These are phyloP conservation scores for Crenichthys baileyi DNA, from an alignment of 2,797 vertebrate genomes.

Conservation along the genomic window DNA sequence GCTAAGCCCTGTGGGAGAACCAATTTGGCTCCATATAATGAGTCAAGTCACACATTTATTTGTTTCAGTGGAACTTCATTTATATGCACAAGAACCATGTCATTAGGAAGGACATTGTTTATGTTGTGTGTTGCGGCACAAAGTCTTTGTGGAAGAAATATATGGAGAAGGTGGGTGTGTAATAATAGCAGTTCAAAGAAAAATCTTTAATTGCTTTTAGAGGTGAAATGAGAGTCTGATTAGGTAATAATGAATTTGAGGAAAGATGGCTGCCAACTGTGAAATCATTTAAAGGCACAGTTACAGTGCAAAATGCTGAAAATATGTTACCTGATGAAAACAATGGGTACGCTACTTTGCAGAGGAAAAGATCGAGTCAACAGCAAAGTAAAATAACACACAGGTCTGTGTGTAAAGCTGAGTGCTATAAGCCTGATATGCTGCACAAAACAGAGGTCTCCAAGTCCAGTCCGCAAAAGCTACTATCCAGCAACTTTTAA, in stretches of 20 bases:
- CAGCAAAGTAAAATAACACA: too few species aligned
- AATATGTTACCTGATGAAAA: neutral
- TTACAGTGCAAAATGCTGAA: too few species aligned
- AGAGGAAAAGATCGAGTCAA: neutral
- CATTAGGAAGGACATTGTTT: constrained; percentile 29
- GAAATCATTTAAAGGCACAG: constrained; percentile 10
- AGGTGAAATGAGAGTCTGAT: constrained; percentile 27
- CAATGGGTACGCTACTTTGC: neutral
- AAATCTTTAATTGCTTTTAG: constrained; percentile 34
- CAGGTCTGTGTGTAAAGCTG: too few species aligned
- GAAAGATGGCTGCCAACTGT: neutral
- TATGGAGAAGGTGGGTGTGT: constrained; percentile 8
- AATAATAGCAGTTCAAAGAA: constrained; percentile 26
- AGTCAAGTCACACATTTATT: constrained; percentile 58
- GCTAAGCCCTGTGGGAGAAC: constrained; percentile 33
- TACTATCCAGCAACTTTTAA: too few species aligned
- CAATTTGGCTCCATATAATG: constrained; percentile 52
- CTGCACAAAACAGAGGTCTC: too few species aligned
- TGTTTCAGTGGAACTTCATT: constrained; percentile 59
- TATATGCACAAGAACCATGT: constrained; percentile 37
- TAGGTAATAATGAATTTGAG: constrained; percentile 28
- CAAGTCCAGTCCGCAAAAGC: too few species aligned
- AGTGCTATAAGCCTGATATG: too few species aligned
- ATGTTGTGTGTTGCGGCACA: constrained; percentile 2
- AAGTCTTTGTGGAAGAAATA: neutral